phyloP scores from a whole-genome alignment of 2,888 invertebrate genomes.

The Galerucella nymphaeae region DNA sequence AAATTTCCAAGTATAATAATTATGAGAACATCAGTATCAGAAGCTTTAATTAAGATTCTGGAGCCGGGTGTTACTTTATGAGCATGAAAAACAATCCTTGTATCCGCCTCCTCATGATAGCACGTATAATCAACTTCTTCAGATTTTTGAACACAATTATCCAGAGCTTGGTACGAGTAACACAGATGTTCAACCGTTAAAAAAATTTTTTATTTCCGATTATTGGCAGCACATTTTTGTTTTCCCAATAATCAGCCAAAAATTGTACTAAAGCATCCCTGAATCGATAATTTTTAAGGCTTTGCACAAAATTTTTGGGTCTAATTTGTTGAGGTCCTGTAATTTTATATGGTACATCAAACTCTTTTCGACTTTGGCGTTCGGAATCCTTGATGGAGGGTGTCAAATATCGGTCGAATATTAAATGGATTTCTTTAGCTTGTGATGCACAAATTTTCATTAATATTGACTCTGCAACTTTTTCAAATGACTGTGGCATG shows the following conservation, averaged over 20 bases:
- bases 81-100: too few relatives aligned
- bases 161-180: too few relatives aligned
- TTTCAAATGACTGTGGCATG: conserved; percentile 53
- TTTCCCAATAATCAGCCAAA: too few relatives aligned
- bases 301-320: conserved; percentile 52
- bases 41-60: too few relatives aligned
- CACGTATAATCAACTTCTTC: too few relatives aligned
- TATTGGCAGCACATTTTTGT: conserved; percentile 48
- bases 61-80: too few relatives aligned
- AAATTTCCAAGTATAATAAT: conserved; percentile 17
- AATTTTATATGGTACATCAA: too few relatives aligned
- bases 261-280: conserved; percentile 56
- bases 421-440: conserved; percentile 49
- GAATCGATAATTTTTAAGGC: conserved; percentile 54
- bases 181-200: too few relatives aligned
- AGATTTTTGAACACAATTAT: too few relatives aligned
- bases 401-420: conserved; percentile 55
- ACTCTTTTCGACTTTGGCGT: conserved; percentile 45
- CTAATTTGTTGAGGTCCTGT: conserved; percentile 26
- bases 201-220: conserved; percentile 6
- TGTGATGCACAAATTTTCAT: background rate
- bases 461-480: conserved; percentile 52
- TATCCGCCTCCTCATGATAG: too few relatives aligned
- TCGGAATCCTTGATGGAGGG: conserved; percentile 56
- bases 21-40: too few relatives aligned